phyloP scores from a whole-genome alignment of 35 echinoderm and acorn worm species.

The Apostichopus japonicus region DNA sequence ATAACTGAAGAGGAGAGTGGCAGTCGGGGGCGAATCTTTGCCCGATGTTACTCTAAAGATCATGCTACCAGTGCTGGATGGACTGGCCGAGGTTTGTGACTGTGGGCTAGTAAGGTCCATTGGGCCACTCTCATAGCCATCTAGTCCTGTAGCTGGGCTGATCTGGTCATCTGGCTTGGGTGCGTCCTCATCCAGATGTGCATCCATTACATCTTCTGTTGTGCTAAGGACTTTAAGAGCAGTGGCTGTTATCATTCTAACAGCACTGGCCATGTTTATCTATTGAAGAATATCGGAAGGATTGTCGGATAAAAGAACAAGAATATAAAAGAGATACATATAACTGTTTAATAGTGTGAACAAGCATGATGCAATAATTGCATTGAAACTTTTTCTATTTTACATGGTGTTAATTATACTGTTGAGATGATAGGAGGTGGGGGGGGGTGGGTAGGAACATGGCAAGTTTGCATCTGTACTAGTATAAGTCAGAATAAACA shows the following conservation, averaged over 20 bases:
- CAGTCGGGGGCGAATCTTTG: slow-evolving; percentile 63
- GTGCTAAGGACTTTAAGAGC: slow-evolving; percentile 90
- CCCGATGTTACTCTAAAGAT: slow-evolving; percentile 61
- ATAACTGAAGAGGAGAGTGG: slow-evolving; percentile 57
- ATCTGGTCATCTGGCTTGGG: background rate
- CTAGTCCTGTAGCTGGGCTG: background rate
- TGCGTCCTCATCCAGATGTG: slow-evolving; percentile 61
- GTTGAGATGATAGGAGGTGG: too few species aligned
- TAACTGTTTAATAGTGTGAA: too few species aligned
- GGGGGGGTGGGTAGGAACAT: too few species aligned
- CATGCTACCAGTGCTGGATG: slow-evolving; percentile 46
- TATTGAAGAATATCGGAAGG: slow-evolving; percentile 9
- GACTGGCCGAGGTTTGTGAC: slow-evolving; percentile 20
- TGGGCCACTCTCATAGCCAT: slow-evolving; percentile 15
- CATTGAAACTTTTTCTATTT: too few species aligned
- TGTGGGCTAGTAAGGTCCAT: slow-evolving; percentile 15
- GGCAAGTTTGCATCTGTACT: too few species aligned
- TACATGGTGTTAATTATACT: too few species aligned
- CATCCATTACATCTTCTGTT: slow-evolving; percentile 88
- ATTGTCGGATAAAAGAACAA: background rate
- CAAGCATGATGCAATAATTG: too few species aligned
- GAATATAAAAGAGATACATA: too few species aligned
- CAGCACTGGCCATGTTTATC: slow-evolving; percentile 87
- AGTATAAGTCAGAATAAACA: too few species aligned
- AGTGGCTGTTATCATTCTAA: slow-evolving; percentile 96